phyloP scores from a whole-genome alignment of 2,888 invertebrate species.

The Orchestes rusci region DNA sequence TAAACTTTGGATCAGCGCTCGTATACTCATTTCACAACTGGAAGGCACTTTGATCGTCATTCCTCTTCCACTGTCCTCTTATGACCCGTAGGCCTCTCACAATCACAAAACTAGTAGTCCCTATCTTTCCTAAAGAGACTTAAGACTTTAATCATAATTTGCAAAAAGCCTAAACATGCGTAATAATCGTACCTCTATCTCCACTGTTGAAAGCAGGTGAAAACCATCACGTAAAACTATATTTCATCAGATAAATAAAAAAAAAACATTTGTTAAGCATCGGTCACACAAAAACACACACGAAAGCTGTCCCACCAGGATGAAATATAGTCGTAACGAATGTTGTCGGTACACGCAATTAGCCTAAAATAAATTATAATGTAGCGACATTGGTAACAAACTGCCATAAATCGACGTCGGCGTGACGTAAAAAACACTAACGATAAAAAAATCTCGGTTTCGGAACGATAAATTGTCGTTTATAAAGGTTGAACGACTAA shows the following conservation, averaged over 20 bases:
- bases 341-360: conserved; percentile 24
- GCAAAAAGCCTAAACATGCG: no score
- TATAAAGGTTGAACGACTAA: conserved; percentile 19
- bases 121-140: no score
- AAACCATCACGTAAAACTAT: background rate
- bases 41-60: no score
- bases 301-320: conserved; percentile 6
- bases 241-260: background rate
- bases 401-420: conserved; percentile 21
- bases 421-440: conserved; percentile 14
- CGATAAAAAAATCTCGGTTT: conserved; percentile 22
- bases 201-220: background rate
- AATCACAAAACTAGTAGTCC: no score
- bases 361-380: conserved; percentile 24
- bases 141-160: no score
- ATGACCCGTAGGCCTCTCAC: no score
- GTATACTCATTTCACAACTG: no score
- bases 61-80: no score
- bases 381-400: conserved; percentile 22
- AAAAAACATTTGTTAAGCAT: background rate
- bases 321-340: conserved; percentile 19
- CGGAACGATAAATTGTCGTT: conserved; percentile 21
- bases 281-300: background rate
- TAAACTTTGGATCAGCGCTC: no score
- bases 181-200: no score